Conservation (phyloP, 2,113 vertebrate genomes). For the Ondatra zibethicus region DNA sequence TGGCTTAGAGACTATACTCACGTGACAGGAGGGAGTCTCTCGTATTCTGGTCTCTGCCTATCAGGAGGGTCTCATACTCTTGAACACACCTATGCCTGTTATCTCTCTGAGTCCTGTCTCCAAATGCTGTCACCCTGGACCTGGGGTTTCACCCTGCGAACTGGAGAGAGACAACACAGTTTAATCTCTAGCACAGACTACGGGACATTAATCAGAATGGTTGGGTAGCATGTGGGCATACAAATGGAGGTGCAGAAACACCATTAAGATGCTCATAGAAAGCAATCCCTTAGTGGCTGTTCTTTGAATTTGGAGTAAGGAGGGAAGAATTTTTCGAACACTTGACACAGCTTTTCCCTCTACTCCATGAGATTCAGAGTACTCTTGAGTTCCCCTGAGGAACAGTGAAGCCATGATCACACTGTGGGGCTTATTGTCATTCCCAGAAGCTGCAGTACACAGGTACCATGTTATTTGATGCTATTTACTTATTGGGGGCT, state of each 20-base stretch:
- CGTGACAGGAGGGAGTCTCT: too few species aligned
- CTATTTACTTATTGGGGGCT: background rate
- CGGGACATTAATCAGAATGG: background rate
- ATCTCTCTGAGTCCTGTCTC: background rate
- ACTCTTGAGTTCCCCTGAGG: background rate
- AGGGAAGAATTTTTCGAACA: background rate
- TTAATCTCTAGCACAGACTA: background rate
- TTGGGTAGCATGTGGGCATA: background rate
- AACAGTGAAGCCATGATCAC: background rate
- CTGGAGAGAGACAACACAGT: background rate
- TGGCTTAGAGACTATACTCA: background rate
- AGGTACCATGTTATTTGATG: background rate
- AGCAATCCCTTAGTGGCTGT: background rate
- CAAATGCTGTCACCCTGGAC: background rate
- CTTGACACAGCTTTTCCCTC: background rate
- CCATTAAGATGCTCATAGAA: background rate
- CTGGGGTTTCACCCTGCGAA: background rate
- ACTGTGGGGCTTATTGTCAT: background rate
- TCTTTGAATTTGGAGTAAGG: background rate
- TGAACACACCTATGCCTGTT: background rate
- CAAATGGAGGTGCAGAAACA: background rate
- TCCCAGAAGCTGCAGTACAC: background rate
- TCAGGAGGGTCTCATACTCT: background rate
- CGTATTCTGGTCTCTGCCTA: background rate
- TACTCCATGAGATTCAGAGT: background rate